Base-by-base conservation (phyloP, 2,797 vertebrate species). In the Kryptopterus vitreolus region DNA sequence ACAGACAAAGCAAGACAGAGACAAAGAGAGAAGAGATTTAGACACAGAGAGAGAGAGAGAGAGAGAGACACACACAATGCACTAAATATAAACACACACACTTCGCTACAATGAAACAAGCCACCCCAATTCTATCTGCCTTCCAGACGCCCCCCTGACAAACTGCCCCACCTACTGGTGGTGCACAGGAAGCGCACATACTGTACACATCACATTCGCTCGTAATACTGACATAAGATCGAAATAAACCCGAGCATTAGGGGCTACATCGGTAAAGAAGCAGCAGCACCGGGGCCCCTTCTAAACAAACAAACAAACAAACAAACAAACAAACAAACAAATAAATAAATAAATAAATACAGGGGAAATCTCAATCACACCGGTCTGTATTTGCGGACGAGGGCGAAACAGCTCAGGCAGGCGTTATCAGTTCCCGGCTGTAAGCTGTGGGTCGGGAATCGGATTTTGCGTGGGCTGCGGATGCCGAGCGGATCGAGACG, bases 331-430 rank as follows among this genome's bases (percentile, higher is more conserved):
- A 24, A 61, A 66, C 82, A 52, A 85, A 43, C 10, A 43, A 43
- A 43, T 43, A 43, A 38, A 6, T 38, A 24, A 61, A 86, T 58
- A 86, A 91, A 91, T 82, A 87, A 88, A 86, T 84, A 84, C 84
- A 79, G 78, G n/a, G n/a, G 63, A 22, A 84, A 88, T 71, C 57
- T 68, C 31, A 59, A 83, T 74, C 76, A 80, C 53, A 70, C 73
- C 72, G 81, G 79, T 84, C 79, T 81, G 83, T 77, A 71, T 83
- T 83, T 83, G 76, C n/a, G 58, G 72, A 76, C 87, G 89, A 70
- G 88, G 84, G 85, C 88, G 84, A 80, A 68, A 85, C 87, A n/a
- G 89, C 90, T 90, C 90, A 89, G 91, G 88, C 87, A 90, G 91
- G 85, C 79, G 61, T 89, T 91, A 92, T 91, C 84, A 89, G 87